Evolutionary conservation across 2,888 invertebrate species (phyloP).

Genomic region (Torymus aiolomorphi): DNA sequence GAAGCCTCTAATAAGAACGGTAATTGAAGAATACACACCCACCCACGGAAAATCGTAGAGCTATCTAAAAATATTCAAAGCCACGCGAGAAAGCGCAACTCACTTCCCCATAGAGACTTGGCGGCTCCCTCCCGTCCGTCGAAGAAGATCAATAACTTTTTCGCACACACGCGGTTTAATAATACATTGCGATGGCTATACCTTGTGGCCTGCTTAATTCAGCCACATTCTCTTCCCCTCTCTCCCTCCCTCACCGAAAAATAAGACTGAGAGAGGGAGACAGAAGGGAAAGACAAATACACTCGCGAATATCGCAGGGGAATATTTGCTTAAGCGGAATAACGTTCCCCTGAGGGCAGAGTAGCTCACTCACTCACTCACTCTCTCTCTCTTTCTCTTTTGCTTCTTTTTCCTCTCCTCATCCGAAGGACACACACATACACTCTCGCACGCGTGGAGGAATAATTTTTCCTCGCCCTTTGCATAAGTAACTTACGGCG

Average conservation of each 20-base stretch:
- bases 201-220: constrained; percentile 22
- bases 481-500: too few species aligned
- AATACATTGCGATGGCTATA: constrained; percentile 2
- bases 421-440: too few species aligned
- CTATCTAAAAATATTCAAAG: too few species aligned
- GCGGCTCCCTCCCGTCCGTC: too few species aligned
- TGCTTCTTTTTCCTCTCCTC: not conserved
- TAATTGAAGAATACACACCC: too few species aligned
- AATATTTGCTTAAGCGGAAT: constrained; percentile 50
- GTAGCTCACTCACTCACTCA: too few species aligned
- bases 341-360: constrained; percentile 6
- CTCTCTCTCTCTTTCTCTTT: not conserved
- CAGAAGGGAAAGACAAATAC: not conserved
- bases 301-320: not conserved
- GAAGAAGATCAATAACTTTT: constrained; percentile 1
- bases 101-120: not conserved
- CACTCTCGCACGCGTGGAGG: too few species aligned
- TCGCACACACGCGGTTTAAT: not conserved
- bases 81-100: too few species aligned
- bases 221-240: not conserved
- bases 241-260: not conserved
- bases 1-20: too few species aligned
- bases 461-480: too few species aligned
- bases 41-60: too few species aligned
- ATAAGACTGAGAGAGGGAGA: not conserved